These are phyloP conservation scores for Tricholauxania praeusta DNA, from an alignment of 2,888 invertebrate species.

Conservation along the genomic window DNA sequence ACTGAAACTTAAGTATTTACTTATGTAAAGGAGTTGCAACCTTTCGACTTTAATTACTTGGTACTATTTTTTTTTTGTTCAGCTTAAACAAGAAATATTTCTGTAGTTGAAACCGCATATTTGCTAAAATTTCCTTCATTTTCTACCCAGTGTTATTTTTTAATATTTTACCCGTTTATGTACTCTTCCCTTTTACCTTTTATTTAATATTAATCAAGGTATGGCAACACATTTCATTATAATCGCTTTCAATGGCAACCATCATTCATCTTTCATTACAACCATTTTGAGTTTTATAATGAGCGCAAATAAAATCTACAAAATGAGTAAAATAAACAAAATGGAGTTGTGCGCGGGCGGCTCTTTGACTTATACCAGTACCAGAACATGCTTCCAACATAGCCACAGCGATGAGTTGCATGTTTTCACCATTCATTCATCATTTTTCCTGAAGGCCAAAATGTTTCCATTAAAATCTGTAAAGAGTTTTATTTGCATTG, in stretches of 20 bases:
- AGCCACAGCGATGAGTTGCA: slow-evolving; percentile 6
- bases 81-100: no score
- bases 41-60: no score
- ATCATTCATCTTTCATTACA: background rate
- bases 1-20: background rate
- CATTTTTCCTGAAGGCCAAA: slow-evolving; percentile 18
- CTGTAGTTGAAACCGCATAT: background rate
- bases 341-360: slow-evolving; percentile 17
- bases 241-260: slow-evolving; percentile 10
- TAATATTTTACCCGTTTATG: background rate
- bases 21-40: no score
- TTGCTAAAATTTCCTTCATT: slow-evolving; percentile 7
- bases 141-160: no score
- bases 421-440: slow-evolving; percentile 6
- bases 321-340: slow-evolving; percentile 36
- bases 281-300: slow-evolving; percentile 13
- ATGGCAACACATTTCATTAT: slow-evolving; percentile 17
- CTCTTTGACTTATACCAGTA: background rate
- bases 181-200: background rate
- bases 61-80: no score
- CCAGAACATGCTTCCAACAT: background rate
- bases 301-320: background rate
- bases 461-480: slow-evolving; percentile 27
- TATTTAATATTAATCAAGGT: slow-evolving; percentile 30
- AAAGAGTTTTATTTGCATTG: slow-evolving; percentile 37